Evolutionary conservation across 1,140 invertebrate genomes (phyloP).

Genomic region (Prorops nasuta): DNA sequence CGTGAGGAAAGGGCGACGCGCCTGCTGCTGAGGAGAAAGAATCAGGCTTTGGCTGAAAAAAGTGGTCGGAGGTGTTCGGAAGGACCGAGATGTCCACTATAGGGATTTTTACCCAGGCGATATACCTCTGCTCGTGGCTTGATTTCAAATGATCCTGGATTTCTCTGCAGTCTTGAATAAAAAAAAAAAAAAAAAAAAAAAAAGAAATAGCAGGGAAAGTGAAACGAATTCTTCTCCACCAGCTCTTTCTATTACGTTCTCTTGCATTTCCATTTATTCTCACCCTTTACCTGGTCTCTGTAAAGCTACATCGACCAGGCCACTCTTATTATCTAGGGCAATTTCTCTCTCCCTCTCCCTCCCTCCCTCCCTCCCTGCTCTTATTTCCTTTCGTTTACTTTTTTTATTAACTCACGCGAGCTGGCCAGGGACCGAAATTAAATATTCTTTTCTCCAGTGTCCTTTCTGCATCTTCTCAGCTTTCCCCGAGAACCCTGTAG

Average conservation of each 20-base stretch:
- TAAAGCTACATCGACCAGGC: background rate
- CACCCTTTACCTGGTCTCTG: background rate
- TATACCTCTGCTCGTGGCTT: conserved; percentile 26
- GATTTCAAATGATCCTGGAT: conserved; percentile 37
- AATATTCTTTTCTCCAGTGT: too few relatives aligned
- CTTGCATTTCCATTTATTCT: background rate
- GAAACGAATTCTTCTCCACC: conserved; percentile 29
- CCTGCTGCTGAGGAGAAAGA: background rate
- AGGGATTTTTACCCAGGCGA: conserved; percentile 26
- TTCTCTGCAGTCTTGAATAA: conserved; percentile 31
- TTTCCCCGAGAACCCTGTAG: too few relatives aligned
- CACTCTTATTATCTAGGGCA: background rate
- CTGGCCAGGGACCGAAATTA: too few relatives aligned
- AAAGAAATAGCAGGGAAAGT: conserved; percentile 28
- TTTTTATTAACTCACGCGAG: too few relatives aligned
- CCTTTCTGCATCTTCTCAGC: too few relatives aligned
- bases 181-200: conserved; percentile 19
- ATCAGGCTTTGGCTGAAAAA: background rate
- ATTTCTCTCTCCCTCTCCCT: background rate
- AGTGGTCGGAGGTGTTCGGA: background rate
- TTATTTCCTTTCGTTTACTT: too few relatives aligned
- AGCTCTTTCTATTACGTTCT: conserved; percentile 6
- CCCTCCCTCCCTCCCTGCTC: background rate
- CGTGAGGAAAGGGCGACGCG: background rate
- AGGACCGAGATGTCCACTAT: conserved; percentile 20